Base-by-base conservation (phyloP, 2,888 invertebrate species). In the Elegia similella region DNA sequence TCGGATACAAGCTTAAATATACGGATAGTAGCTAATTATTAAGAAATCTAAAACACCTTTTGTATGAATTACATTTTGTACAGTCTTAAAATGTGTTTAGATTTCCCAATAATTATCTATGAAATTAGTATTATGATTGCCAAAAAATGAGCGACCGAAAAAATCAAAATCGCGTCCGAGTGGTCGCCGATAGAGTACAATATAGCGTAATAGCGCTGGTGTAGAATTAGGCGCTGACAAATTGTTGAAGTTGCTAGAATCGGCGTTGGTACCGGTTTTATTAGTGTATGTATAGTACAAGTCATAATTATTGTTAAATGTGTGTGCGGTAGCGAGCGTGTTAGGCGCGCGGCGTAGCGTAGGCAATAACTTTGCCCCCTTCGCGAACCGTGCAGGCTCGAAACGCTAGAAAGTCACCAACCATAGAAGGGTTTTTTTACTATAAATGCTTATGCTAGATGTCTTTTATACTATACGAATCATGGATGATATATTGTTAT, bases 271-370 rank as follows among this genome's bases (percentile, higher is more conserved):
- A 23, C 23, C 34, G 23, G 56, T 29, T 52, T 44, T 44, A 42
- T 42, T 42, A 43, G 23, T 44, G 23, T 52, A 57, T 46, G 48
- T 54, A 52, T 52, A 58, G 58, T 55, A 58, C 55, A 58, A 55
- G 58, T 55, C 53, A 48, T 54, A 42, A 56, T 29, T 42, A 56
- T 42, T 32, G 47, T 42, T 56, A 56, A 48, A 42, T 34, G 29
- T 29, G 12, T 7, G 34, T 23, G 46, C n/a, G 46, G 16, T 55
- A 13, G 50, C 47, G 34, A 44, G 17, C 16, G 12, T 13, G 52
- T 23, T 38, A 38, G 50, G 34, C 58, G 38, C 38, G 38, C 38
- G 38, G 38, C 59, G 59, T 64, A 59, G 47, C 44, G 44, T 43
- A 50, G 46, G 38, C n/a, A 10, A n/a, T 38, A 38, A 5, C 38